Percentiles rank a stretch among this genome's conserved stretches.
Conservation (phyloP, 2,888 invertebrate genomes). For the Asteroscopus sphinx region DNA sequence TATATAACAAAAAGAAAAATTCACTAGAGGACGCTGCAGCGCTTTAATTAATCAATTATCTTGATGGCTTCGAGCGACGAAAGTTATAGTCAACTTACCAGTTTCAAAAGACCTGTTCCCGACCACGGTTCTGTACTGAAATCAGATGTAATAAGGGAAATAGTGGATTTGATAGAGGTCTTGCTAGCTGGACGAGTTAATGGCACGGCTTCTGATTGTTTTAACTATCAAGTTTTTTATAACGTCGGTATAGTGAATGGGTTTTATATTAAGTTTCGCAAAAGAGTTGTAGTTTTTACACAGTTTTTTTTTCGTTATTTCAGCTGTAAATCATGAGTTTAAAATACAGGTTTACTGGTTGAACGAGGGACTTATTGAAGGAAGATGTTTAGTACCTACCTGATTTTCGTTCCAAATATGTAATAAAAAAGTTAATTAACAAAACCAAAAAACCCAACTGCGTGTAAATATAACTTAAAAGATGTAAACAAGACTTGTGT, state of each 20-base stretch:
- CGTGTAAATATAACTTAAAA: too few relatives aligned
- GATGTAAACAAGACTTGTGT: too few relatives aligned
- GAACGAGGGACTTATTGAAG: too few relatives aligned
- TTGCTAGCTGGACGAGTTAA: constrained; percentile 60
- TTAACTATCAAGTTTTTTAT: constrained; percentile 62
- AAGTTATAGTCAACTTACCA: constrained; percentile 64
- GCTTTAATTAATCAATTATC: constrained; percentile 78
- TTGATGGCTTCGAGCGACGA: constrained; percentile 66
- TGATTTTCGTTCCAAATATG: too few relatives aligned
- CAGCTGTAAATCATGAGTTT: neutral
- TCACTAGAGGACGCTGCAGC: constrained; percentile 62
- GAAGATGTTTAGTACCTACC: too few relatives aligned
- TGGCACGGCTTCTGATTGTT: constrained; percentile 69
- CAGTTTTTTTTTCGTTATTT: neutral
- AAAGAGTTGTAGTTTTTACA: constrained; percentile 1
- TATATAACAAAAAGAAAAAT: constrained; percentile 46
- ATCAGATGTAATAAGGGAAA: neutral
- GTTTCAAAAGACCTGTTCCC: constrained; percentile 31
- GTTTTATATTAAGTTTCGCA: constrained; percentile 26
- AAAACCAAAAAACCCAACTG: too few relatives aligned
- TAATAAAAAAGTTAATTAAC: too few relatives aligned
- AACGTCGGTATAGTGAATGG: constrained; percentile 35
- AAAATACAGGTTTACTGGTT: too few relatives aligned
- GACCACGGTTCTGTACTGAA: constrained; percentile 8
- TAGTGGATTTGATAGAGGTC: constrained; percentile 42